Evolutionary conservation across 2,888 invertebrate genomes (phyloP), one percentile per base, ranked within the genome.

Genomic region (Apodemia mormo): DNA sequence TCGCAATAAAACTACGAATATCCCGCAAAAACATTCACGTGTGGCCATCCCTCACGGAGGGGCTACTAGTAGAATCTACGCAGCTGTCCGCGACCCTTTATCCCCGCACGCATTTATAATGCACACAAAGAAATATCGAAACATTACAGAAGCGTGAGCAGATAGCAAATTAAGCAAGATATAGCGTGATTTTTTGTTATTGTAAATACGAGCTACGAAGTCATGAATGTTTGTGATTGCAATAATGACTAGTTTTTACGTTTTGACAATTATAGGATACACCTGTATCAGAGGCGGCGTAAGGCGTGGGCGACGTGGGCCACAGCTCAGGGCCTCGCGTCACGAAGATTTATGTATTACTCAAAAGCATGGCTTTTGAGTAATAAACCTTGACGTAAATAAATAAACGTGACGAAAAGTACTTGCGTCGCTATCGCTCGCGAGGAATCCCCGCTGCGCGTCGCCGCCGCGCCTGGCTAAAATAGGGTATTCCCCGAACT

Each of bases 51-150:
- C 12, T n/a, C 10, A 2, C 14, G 7, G 61, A 64, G 61, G 61
- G 61, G 61, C 30, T 37, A 33, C 61, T 64, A n/a, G 61, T 37
- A 64, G 61, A 64, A 64, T 64, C 61, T 64, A 65, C 68, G 65
- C 69, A 69, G 69, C 69, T 69, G 69, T 43, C 69, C 65, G 54
- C 43, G 54, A 52, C 33, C 61, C 33, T 37, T 64, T 64, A 64
- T 61, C 61, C 61, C 61, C n/a, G 14, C 33, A 10, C 61, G 61
- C 61, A 61, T 45, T 29, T 67, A 52, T 49, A 52, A 67, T 54
- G 66, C 66, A 54, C 66, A 67, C 66, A 67, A 67, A 67, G 66
- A 67, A 54, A 67, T 52, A 33, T 61, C 61, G 33, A 14, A 12
- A 61, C 52, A 14, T 14, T 33, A 61, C 37, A 61, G 33, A 33